A percentile compares a stretch with the other conserved stretches of the same genome.
phyloP scores from a whole-genome alignment of 2,888 invertebrate genomes.

The Cryptocephalus moraei region DNA sequence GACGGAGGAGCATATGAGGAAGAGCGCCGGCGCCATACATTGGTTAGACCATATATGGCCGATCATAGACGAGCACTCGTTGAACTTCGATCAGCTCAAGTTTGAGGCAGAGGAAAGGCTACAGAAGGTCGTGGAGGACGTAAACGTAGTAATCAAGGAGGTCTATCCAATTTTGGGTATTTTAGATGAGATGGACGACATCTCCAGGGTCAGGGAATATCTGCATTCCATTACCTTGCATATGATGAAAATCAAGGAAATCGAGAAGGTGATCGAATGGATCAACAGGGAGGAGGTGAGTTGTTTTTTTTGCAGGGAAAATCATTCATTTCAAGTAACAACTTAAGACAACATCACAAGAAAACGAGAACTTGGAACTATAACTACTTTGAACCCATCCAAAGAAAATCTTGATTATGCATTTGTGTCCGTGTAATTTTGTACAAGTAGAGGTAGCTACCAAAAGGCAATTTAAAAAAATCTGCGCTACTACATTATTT shows the following conservation, averaged over 20 bases:
- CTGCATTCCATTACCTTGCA: constrained; percentile 62
- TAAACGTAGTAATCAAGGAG: constrained; percentile 61
- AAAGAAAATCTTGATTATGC: too few species aligned
- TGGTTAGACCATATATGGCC: constrained; percentile 73
- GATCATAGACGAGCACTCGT: constrained; percentile 68
- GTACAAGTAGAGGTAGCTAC: too few species aligned
- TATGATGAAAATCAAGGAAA: constrained; percentile 61
- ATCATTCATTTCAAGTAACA: too few species aligned
- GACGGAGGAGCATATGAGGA: constrained; percentile 58
- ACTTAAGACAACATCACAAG: too few species aligned
- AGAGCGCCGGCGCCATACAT: constrained; percentile 68
- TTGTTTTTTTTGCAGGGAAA: too few species aligned
- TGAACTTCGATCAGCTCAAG: constrained; percentile 67
- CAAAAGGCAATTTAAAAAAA: too few species aligned
- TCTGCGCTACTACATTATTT: too few species aligned
- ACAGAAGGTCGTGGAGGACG: constrained; percentile 53
- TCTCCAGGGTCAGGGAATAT: constrained; percentile 64
- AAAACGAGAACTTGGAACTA: too few species aligned
- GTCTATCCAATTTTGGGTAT: constrained; percentile 65
- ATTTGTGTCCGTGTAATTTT: too few species aligned
- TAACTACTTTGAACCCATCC: too few species aligned
- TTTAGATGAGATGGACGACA: constrained; percentile 75
- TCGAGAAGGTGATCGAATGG: constrained; percentile 68
- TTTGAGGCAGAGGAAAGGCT: constrained; percentile 74
- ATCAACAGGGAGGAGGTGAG: constrained; percentile 75